Percentiles rank a stretch among this genome's conserved stretches.
Evolutionary conservation across 2,113 vertebrate species (phyloP).

Genomic region (Mastomys coucha): DNA sequence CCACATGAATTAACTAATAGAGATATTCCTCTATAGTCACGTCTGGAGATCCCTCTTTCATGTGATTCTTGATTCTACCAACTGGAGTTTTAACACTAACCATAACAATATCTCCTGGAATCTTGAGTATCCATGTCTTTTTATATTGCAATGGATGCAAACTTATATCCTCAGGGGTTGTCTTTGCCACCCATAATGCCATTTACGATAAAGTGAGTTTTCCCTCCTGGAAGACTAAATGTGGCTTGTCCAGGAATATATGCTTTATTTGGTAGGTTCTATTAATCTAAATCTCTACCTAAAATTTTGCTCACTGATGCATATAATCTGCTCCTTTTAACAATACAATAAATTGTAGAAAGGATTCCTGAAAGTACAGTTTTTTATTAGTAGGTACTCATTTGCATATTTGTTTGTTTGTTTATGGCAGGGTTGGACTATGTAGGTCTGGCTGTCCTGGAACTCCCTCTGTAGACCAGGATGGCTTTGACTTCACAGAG

Average conservation of each 20-base stretch:
- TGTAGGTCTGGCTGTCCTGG: neutral
- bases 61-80: too few species aligned
- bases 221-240: neutral
- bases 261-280: neutral
- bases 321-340: neutral
- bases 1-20: neutral
- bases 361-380: neutral
- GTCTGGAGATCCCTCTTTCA: neutral
- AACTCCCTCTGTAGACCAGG: too few species aligned
- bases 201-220: neutral
- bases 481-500: neutral
- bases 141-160: neutral
- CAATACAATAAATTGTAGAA: neutral
- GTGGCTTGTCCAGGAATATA: neutral
- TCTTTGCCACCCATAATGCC: neutral
- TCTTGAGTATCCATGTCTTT: neutral
- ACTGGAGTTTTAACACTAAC: neutral
- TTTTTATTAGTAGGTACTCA: neutral
- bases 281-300: conserved; percentile 1
- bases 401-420: neutral
- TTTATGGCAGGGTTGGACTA: neutral
- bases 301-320: neutral
- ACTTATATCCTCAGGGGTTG: neutral
- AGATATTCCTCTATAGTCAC: too few species aligned
- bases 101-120: neutral